Evolutionary conservation across 2,888 invertebrate genomes (phyloP).

Genomic region (Girardia tigrina): DNA sequence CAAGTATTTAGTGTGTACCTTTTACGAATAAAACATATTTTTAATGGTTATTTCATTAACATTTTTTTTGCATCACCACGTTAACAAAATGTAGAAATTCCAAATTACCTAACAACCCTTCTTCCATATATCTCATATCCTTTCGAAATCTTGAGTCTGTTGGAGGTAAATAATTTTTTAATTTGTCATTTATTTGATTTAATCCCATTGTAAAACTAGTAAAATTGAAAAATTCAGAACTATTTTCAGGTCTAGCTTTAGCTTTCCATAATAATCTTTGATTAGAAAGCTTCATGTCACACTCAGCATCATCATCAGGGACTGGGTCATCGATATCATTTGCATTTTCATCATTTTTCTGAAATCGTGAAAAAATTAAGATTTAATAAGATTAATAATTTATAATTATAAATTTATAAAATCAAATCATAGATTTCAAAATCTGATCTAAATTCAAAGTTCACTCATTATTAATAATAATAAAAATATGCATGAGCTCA

Average conservation of each 20-base stretch:
- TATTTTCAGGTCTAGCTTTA: background rate
- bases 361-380: background rate
- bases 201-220: background rate
- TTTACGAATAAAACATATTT: too few relatives aligned
- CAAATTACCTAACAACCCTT: constrained; percentile 11
- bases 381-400: background rate
- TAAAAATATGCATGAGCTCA: too few relatives aligned
- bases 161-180: background rate
- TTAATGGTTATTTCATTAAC: too few relatives aligned
- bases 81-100: too few relatives aligned
- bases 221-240: constrained; percentile 2
- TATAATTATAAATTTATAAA: background rate
- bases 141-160: background rate
- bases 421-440: too few relatives aligned
- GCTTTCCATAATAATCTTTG: constrained; percentile 26
- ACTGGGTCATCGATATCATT: background rate
- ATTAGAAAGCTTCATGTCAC: background rate
- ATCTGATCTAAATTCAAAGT: too few relatives aligned
- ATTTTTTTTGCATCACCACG: too few relatives aligned
- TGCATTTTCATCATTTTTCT: background rate
- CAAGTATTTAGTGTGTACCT: too few relatives aligned
- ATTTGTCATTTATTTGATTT: background rate
- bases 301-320: background rate
- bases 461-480: too few relatives aligned
- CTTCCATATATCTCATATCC: constrained; percentile 20